Base-by-base conservation (phyloP, 2,113 vertebrate species). In the Pimephales promelas region DNA sequence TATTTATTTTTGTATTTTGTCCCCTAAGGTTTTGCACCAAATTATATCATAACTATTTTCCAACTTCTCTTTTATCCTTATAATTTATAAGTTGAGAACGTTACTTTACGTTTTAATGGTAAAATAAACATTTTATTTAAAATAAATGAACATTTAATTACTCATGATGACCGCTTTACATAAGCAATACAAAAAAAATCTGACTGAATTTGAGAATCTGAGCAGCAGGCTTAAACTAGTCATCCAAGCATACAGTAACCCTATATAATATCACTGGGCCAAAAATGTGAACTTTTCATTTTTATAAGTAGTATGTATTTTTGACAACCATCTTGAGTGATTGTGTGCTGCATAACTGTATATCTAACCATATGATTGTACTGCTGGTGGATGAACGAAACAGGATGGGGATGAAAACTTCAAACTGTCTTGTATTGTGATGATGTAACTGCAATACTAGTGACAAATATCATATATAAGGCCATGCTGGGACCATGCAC, bases 401-500 rank as follows among this genome's bases (percentile, higher is more conserved):
- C 52, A n/a, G 31, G 31, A n/a, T 13, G 31, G 52, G 47, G 47
- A 31, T 20, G 31, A 22, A 22, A 13, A 40, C 40, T 40, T 40
- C 8, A 40, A 40, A 61, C 34, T 4, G 22, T 79, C 14, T 10
- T 26, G n/a, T 78, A 43, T 28, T 78, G n/a, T 78, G 20, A 31
- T 61, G 2, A 61, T 40, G 40, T 64, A 47, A 31, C 24, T 40
- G 40, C 40, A 40, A 40, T 40, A 28, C 22, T 47, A 28, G 26
- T 49, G 13, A 43, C 22, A 43, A n/a, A 77, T 9, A 59, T 28
- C n/a, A 78, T 7, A 26, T 54, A 76, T 22, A 64, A 79, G 77
- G 43, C 36, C 36, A 79, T 62, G n/a, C 24, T n/a, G 28, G 14
- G 64, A 70, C 31, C 62, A 70, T 70, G 64, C 79, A 81, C 62